Evolutionary conservation across 2,888 invertebrate species (phyloP), one percentile per base, ranked within the genome.

Genomic region (Criorhina ranunculi): DNA sequence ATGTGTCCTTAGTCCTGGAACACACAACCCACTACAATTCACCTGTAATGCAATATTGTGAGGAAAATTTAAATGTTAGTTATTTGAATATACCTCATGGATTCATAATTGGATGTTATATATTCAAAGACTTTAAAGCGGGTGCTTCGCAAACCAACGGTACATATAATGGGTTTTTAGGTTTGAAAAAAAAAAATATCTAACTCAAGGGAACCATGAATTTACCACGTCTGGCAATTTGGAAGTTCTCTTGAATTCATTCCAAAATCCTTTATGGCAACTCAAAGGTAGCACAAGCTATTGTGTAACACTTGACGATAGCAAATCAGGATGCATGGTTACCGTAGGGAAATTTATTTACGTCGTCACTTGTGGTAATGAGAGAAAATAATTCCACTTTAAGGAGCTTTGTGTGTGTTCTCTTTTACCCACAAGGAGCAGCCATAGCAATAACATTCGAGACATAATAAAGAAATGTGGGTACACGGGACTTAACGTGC

Each of bases 291-390:
- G 4, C 2, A 5, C 9, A 24, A 59, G 59, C 29, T 31, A 60
- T 42, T 60, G 60, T 60, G 42, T 31, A 15, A 44, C n/a, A 46
- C 15, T 46, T 9, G 40, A 59, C 35, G 4, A 15, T 29, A 29
- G 11, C 42, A 44, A 44, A 60, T 44, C 42, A 46, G 46, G 46
- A 33, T 46, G 29, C 33, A 62, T 7, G 31, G 33, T 46, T 46
- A 33, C 46, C 46, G 31, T 46, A 62, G 62, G 62, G 46, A 62
- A 62, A 62, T 62, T 62, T 46, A 62, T 46, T 44, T 46, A 24
- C 33, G 46, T 62, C 62, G 42, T 46, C 46, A 62, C 62, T 46
- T 62, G 62, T 42, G 9, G 29, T 29, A 31, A 40, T 42, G 60
- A 29, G 29, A 12, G 15, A 42, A 29, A 62, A 62, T 62, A 46